phyloP scores from a whole-genome alignment of 2,113 vertebrate species.

The Hippopotamus amphibius region DNA sequence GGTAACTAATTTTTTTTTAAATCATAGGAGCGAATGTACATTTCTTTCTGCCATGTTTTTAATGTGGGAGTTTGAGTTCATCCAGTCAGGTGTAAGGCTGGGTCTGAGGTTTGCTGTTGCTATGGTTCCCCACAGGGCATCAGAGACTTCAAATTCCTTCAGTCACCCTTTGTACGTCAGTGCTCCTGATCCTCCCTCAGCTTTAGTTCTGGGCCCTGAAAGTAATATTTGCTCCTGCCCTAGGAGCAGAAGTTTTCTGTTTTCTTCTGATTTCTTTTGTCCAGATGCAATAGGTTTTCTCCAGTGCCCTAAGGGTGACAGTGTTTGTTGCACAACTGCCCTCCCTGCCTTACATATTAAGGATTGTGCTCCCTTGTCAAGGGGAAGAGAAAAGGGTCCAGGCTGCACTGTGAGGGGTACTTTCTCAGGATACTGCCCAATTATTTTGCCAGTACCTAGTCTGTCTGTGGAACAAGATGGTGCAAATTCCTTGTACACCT shows the following conservation, averaged over 20 bases:
- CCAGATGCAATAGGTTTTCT: not conserved
- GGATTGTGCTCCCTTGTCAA: not conserved
- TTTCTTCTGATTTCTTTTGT: not conserved
- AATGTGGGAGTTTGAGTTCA: not conserved
- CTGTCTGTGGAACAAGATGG: not conserved
- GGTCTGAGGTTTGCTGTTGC: not conserved
- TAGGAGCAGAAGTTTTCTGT: not conserved
- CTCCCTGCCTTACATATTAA: not conserved
- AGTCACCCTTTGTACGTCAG: not conserved
- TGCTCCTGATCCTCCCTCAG: not conserved
- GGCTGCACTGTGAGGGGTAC: not conserved
- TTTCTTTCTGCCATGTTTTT: not conserved
- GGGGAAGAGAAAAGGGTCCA: not conserved
- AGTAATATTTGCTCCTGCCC: not conserved
- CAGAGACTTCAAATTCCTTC: not conserved
- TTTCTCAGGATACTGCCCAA: not conserved
- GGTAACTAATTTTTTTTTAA: not conserved
- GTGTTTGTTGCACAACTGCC: not conserved
- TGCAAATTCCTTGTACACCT: rapidly evolving
- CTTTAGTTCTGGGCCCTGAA: not conserved
- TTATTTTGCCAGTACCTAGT: not conserved
- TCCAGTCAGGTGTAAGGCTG: not conserved
- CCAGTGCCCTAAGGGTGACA: not conserved
- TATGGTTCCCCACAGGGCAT: not conserved
- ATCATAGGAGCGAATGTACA: not conserved